A percentile compares a stretch with the other conserved stretches of the same genome.
Evolutionary conservation across 1,140 invertebrate genomes (phyloP).

Genomic region (Schlechtendalia chinensis): DNA sequence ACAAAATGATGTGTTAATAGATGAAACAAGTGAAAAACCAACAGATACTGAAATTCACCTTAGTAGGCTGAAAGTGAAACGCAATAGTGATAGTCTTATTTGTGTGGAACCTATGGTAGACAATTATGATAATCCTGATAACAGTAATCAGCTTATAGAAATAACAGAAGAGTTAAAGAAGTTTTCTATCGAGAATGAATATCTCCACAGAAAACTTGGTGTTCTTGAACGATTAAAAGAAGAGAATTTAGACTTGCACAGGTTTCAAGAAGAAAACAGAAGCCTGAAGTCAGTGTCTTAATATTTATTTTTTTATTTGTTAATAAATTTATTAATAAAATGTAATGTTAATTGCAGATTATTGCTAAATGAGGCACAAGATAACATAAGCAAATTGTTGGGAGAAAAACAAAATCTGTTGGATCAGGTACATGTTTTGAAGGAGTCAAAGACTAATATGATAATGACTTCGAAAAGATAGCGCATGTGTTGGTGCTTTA

Average conservation of each 20-base stretch:
- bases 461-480: conserved; percentile 64
- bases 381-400: conserved; percentile 67
- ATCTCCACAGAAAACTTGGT: conserved; percentile 62
- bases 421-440: conserved; percentile 57
- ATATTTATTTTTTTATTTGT: background rate
- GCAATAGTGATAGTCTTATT: conserved; percentile 70
- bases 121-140: conserved; percentile 9
- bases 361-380: conserved; percentile 66
- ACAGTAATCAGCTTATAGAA: conserved; percentile 13
- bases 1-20: conserved; percentile 14
- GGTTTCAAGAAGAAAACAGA: conserved; percentile 65
- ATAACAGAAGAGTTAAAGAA: conserved; percentile 43
- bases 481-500: conserved; percentile 65
- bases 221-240: conserved; percentile 65
- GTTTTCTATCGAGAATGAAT: conserved; percentile 63
- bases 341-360: conserved; percentile 54
- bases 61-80: conserved; percentile 65
- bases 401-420: conserved; percentile 73
- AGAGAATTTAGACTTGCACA: conserved; percentile 62
- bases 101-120: conserved; percentile 63
- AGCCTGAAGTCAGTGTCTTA: conserved; percentile 57
- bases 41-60: conserved; percentile 35
- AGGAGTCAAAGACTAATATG: conserved; percentile 59
- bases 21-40: conserved; percentile 20
- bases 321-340: background rate